Evolutionary conservation across 1,140 invertebrate genomes (phyloP), one percentile per base, ranked within the genome.

Genomic region (Teleogryllus occipitalis): DNA sequence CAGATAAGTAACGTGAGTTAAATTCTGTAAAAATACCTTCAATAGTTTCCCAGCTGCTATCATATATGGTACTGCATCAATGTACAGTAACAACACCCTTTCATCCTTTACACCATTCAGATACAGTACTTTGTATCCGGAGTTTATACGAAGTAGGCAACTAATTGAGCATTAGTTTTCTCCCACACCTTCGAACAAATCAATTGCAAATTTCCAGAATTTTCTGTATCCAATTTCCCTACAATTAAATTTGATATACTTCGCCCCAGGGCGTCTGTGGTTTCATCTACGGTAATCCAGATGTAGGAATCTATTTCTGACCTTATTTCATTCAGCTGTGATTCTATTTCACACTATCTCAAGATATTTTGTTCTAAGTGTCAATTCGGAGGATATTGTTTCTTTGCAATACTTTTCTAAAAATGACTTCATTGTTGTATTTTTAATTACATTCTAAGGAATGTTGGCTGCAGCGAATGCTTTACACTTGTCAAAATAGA

Each of bases 251-350:
- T 72, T 72, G 65, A 14, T 72, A 72, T n/a, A 2, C 65, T 72
- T 72, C 65, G 65, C n/a, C 65, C 65, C n/a, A 1, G 65, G 14
- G 65, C 65, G 6, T 15, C 65, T 14, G n/a, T 72, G 65, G 65
- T 72, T 72, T 72, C 65, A n/a, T 72, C 65, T 72, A 72, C 65
- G 3, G 65, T 2, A 65, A 65, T 65, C 18, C 18, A 65, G 10
- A 65, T 65, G 10, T 3, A 65, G 54, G 18, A 75, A 5, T 39
- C 27, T 75, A 75, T 75, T 75, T 75, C 27, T 1, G 74, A n/a
- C 74, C 74, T 72, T 75, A 75, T 75, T 75, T 75, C n/a, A 21
- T 75, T 75, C n/a, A n/a, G 7, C 27, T 75, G 65, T n/a, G 12
- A 15, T 72, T 72, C 27, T n/a, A n/a, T n/a, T n/a, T 2, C 5